These are phyloP conservation scores for Drosophila erecta DNA, from an alignment of 1,140 invertebrate species.

Conservation along the genomic window DNA sequence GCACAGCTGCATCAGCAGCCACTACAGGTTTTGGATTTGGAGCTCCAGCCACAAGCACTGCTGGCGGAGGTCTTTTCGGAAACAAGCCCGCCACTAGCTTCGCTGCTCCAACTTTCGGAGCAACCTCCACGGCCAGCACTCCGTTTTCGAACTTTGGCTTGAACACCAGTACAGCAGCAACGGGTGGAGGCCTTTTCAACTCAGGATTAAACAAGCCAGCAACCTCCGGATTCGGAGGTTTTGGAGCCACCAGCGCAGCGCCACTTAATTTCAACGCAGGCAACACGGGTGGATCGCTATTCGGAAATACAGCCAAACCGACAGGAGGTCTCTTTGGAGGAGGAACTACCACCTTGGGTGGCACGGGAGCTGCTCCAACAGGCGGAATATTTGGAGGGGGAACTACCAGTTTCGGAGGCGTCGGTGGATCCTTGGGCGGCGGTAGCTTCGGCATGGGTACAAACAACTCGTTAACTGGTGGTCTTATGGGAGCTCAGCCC, in stretches of 20 bases:
- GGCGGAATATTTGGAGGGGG: constrained; percentile 85
- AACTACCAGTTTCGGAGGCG: constrained; percentile 61
- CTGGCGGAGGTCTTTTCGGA: constrained; percentile 74
- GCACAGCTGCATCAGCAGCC: constrained; percentile 81
- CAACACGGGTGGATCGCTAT: constrained; percentile 83
- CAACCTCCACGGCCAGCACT: constrained; percentile 68
- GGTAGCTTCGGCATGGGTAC: constrained; percentile 55
- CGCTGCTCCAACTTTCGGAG: constrained; percentile 75
- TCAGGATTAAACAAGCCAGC: constrained; percentile 85
- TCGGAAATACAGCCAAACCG: constrained; percentile 70
- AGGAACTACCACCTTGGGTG: constrained; percentile 45
- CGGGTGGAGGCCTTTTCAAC: constrained; percentile 86
- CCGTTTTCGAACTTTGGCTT: constrained; percentile 74
- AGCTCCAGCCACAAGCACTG: constrained; percentile 68
- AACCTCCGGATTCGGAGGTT: constrained; percentile 83
- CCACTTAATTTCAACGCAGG: constrained; percentile 85
- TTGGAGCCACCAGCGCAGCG: constrained; percentile 67
- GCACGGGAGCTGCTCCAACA: constrained; percentile 27
- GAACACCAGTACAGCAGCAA: constrained; percentile 70
- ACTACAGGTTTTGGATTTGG: constrained; percentile 85
- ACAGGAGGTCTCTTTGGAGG: constrained; percentile 84
- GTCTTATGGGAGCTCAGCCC: constrained; percentile 43
- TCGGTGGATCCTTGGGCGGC: constrained; percentile 33
- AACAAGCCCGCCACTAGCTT: constrained; percentile 84
- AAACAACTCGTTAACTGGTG: constrained; percentile 44